Evolutionary conservation across 2,113 vertebrate species (phyloP).

Genomic region (Bambusicola thoracicus): DNA sequence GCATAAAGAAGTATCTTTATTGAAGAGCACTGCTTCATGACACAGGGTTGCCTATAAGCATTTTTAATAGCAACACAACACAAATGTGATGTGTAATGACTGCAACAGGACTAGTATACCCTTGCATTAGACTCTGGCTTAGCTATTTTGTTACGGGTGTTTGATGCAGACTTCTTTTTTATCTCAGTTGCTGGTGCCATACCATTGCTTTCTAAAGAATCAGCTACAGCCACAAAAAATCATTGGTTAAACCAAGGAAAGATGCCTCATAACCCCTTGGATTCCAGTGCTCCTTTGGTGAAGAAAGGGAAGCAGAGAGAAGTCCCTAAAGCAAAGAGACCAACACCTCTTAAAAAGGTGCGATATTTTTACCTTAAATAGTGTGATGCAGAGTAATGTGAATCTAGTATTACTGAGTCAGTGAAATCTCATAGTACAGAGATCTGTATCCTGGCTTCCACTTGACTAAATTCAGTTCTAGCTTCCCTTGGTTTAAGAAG

Average conservation of each 20-base stretch:
- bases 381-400: background rate
- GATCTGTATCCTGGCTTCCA: background rate
- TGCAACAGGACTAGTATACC: background rate
- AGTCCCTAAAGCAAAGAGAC: constrained; percentile 94
- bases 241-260: constrained; percentile 79
- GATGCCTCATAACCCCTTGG: constrained; percentile 93
- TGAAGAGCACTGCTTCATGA: background rate
- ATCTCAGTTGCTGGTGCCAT: constrained; percentile 88
- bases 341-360: constrained; percentile 93
- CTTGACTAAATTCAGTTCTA: background rate
- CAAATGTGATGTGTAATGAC: background rate
- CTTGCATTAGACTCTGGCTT: background rate
- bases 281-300: constrained; percentile 93
- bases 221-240: constrained; percentile 74
- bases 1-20: background rate
- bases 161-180: background rate
- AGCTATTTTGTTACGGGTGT: background rate
- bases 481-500: background rate
- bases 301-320: constrained; percentile 98
- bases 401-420: background rate
- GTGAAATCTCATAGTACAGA: background rate
- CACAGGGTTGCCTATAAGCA: background rate
- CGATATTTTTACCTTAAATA: background rate
- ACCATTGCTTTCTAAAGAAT: constrained; percentile 87
- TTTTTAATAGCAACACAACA: background rate